Conservation (phyloP, 2,888 invertebrate species). For the Miltochrista miniata region DNA sequence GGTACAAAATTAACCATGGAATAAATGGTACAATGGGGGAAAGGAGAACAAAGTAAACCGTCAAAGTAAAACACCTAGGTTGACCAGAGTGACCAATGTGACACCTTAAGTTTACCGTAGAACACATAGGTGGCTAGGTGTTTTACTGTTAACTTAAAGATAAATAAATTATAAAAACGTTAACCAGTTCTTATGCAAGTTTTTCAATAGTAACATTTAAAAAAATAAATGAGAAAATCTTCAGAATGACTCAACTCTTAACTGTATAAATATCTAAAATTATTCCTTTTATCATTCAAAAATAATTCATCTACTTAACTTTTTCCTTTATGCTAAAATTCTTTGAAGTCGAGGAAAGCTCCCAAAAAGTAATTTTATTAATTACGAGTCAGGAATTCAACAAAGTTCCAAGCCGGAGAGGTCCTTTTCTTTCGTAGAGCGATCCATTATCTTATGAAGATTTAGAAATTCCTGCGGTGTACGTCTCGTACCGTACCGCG, state of each 20-base stretch:
- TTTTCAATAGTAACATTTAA: constrained; percentile 13
- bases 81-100: no score
- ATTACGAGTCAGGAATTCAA: constrained; percentile 83
- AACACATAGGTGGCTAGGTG: no score
- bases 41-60: no score
- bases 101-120: no score
- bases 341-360: constrained; percentile 83
- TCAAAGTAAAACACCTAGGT: no score
- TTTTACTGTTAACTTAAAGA: no score
- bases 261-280: constrained; percentile 76
- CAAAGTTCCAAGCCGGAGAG: constrained; percentile 78
- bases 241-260: constrained; percentile 53
- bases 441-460: constrained; percentile 84
- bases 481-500: constrained; percentile 42
- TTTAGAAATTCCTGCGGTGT: constrained; percentile 81
- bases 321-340: constrained; percentile 82
- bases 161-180: no score
- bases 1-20: no score
- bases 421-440: constrained; percentile 78
- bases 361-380: constrained; percentile 84
- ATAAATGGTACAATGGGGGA: no score
- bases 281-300: constrained; percentile 80
- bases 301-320: constrained; percentile 83
- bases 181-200: no score
- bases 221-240: constrained; percentile 41